These are phyloP conservation scores for Athalia rosae DNA, from an alignment of 2,888 invertebrate species.

Conservation along the genomic window DNA sequence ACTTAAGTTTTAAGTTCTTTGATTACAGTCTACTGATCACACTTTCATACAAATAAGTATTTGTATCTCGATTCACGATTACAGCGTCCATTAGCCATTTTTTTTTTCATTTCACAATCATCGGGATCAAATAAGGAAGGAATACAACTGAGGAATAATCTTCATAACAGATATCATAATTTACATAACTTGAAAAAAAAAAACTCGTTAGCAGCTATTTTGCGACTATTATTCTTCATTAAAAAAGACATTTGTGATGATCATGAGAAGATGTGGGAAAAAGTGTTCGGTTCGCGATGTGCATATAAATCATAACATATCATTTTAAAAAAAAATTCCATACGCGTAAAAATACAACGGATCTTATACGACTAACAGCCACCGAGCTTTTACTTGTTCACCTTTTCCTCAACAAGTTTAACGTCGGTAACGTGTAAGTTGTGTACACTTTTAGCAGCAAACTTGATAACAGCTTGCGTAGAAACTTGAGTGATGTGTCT, in stretches of 20 bases:
- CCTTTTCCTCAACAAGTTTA: constrained; percentile 80
- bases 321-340: constrained; percentile 15
- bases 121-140: not conserved
- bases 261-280: not conserved
- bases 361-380: constrained; percentile 18
- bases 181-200: not conserved
- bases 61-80: constrained; percentile 27
- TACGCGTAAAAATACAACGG: constrained; percentile 14
- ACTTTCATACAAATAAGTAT: constrained; percentile 46
- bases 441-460: constrained; percentile 87
- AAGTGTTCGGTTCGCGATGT: not conserved
- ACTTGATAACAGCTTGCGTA: constrained; percentile 88
- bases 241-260: not conserved
- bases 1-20: constrained; percentile 32
- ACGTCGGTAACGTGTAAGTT: constrained; percentile 87
- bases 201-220: no score
- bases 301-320: not conserved
- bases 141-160: not conserved
- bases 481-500: constrained; percentile 88
- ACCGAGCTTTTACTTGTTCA: constrained; percentile 50
- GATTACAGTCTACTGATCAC: constrained; percentile 43
- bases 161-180: not conserved
- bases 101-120: constrained; percentile 11
- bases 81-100: constrained; percentile 20
- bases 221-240: no score